Evolutionary conservation across 2,888 invertebrate species (phyloP), one percentile per base, ranked within the genome.

Genomic region (Hypena proboscidalis): DNA sequence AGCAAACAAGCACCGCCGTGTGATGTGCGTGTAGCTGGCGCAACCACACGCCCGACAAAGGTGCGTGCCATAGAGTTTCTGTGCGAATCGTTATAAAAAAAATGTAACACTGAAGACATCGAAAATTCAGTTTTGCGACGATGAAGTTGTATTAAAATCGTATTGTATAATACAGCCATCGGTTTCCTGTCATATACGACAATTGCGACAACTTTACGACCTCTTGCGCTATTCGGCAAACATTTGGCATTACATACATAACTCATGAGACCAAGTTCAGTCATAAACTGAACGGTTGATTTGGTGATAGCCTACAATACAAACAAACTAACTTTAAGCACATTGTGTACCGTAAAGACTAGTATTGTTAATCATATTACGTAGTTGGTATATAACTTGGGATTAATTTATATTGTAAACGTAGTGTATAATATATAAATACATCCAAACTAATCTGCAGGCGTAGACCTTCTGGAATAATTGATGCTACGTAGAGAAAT

Each of bases 261-360:
- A 56, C 39, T 60, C 49, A 43, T 21, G 57, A 26, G 39, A 32
- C 36, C 19, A 56, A 60, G 56, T 56, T 56, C 21, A 14, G 25
- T 31, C 39, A 40, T 56, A 56, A 56, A 56, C 8, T 56, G 32
- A 32, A 23, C 34, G 14, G 31, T 39, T 49, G 56, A 40, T 57
- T 23, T 36, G 5, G 27, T 55, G 61, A 56, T 56, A 43, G 39
- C 31, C 23, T n/a, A n/a, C n/a, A n/a, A n/a, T n/a, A n/a, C n/a
- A n/a, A 51, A 27, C 15, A 26, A 13, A 43, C 25, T 35, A 60
- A 29, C 15, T 13, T 49, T 40, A 3, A 7, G 6, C 15, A 30
- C 26, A 11, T 36, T 34, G 30, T 54, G 30, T 33, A 29, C 13
- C 14, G 41, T 27, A 9, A 48, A 20, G 14, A 7, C 8, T 33